These are phyloP conservation scores for Anguilla rostrata DNA, from an alignment of 2,113 vertebrate species.

Conservation along the genomic window DNA sequence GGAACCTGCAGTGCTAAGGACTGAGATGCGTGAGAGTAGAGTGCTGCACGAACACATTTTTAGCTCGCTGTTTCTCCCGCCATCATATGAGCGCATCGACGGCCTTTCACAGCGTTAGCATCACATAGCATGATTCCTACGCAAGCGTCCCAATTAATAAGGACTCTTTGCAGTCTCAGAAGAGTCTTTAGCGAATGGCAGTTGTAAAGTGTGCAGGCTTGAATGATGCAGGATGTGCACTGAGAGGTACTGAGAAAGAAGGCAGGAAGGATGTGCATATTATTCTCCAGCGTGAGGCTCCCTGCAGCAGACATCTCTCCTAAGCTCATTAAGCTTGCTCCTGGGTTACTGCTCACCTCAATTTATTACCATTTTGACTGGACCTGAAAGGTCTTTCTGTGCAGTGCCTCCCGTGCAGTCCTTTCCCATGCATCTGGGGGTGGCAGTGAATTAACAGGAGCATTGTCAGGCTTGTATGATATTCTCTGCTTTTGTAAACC, in stretches of 20 bases:
- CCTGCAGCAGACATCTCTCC: background rate
- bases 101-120: no score
- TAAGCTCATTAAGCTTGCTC: background rate
- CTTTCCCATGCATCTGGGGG: background rate
- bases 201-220: background rate
- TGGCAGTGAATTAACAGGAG: background rate
- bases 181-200: background rate
- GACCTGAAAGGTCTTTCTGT: background rate
- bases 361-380: background rate
- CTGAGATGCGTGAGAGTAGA: no score
- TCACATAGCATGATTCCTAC: background rate
- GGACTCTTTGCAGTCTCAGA: background rate
- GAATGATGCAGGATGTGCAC: background rate
- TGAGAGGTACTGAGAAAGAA: background rate
- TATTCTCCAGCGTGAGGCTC: background rate
- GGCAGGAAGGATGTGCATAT: background rate
- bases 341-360: background rate
- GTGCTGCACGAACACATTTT: no score
- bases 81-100: no score
- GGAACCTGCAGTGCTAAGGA: no score
- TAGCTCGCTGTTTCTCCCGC: no score
- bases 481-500: background rate
- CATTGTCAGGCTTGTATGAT: background rate
- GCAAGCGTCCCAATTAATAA: background rate
- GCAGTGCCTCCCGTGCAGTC: background rate